These are phyloP conservation scores for Cyaniris semiargus DNA, from an alignment of 2,888 invertebrate genomes.

Conservation along the genomic window DNA sequence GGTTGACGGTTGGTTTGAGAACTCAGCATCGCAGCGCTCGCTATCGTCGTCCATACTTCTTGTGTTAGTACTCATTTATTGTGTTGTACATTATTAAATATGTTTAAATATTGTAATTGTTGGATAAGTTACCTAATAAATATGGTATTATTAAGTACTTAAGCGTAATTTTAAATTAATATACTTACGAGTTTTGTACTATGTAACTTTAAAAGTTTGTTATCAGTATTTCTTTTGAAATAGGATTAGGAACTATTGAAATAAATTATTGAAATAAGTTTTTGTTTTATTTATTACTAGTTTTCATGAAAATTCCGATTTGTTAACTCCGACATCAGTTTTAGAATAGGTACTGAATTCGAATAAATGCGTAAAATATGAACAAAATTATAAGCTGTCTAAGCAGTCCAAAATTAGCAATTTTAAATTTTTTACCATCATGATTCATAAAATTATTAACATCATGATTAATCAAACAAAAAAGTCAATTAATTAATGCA, in stretches of 20 bases:
- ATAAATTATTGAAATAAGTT: background rate
- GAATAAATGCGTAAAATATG: too few species aligned
- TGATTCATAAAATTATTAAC: too few species aligned
- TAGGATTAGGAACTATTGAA: background rate
- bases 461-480: background rate
- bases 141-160: too few species aligned
- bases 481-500: background rate
- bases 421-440: too few species aligned
- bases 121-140: too few species aligned
- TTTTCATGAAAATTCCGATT: too few species aligned
- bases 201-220: background rate
- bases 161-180: too few species aligned
- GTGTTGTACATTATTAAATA: background rate
- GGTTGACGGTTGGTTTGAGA: constrained; percentile 30
- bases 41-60: background rate
- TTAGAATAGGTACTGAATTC: too few species aligned
- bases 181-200: background rate
- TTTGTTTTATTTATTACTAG: too few species aligned
- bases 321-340: too few species aligned
- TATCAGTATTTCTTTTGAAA: background rate
- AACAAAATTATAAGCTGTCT: too few species aligned
- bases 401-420: too few species aligned
- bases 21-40: background rate
- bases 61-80: constrained; percentile 13
- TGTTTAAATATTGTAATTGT: background rate